Evolutionary conservation across 2,888 invertebrate genomes (phyloP), one percentile per base, ranked within the genome.

Genomic region (Rhamnusium bicolor): DNA sequence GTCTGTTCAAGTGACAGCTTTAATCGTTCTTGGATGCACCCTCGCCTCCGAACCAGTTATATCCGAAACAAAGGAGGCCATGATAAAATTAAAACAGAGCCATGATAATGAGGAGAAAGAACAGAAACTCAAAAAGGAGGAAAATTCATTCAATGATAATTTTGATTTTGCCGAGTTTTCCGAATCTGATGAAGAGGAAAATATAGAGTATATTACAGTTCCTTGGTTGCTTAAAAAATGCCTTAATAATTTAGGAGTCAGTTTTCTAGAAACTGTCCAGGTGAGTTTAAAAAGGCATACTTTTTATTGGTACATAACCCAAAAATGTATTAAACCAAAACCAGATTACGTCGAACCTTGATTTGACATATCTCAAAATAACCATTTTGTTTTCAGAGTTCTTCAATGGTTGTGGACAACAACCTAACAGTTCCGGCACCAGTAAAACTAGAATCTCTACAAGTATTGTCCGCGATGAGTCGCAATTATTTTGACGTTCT

Each of bases 391-490:
- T 61, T 51, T 58, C 46, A 53, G 60, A 32, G 51, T 60, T 63
- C 19, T 29, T 27, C 67, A 27, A 54, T 58, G 40, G 54, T n/a
- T 10, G 54, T 21, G 2, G 54, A 68, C 8, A 18, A 21, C 18
- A n/a, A 27, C 5, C 46, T 62, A 2, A 46, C 66, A 14, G 87
- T 90, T n/a, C 88, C 90, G 0, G 91, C 93, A 14, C 93, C 95
- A 16, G 91, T 96, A 58, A 91, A 94, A 73, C 88, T 95, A 18
- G 95, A 96, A 87, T 94, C 95, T 12, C 89, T 96, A 0, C 95
- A 95, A 89, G 91, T 95, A 0, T 81, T 94, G 0, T 91, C 92
- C 0, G 91, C 91, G 0, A 90, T 93, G 83, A 90, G 90, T 1
- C 89, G 91, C 71, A 90, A 91, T 72, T 92, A 93, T 83, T 90